Evolutionary conservation across 2,113 vertebrate species (phyloP), one percentile per base, ranked within the genome.

Genomic region (Sinocyclocheilus rhinocerous): DNA sequence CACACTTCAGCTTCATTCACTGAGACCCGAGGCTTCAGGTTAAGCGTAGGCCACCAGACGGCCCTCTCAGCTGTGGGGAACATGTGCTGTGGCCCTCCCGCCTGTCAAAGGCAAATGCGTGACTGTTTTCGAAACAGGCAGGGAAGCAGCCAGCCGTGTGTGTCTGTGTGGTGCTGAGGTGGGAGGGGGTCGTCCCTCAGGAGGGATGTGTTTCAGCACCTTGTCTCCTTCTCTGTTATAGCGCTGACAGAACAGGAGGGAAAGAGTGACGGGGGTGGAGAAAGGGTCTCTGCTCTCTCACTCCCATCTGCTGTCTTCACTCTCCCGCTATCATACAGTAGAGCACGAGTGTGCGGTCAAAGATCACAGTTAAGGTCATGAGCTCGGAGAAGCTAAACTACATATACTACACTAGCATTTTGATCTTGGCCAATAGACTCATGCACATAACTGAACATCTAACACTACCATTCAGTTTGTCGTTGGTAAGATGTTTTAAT

Each of bases 191-290:
- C 81, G 90, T 90, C 92, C 92, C 83, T 55, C 84, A 91, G 90
- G 90, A 90, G 87, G 20, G 77, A 2, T 76, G 13, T 75, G 88
- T 94, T 94, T 94, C 93, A 94, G 90, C 93, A 93, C 93, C 93
- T 93, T 91, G 92, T 93, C 93, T 92, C 39, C 16, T 79, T 91
- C 88, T 87, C 91, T 93, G 92, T 89, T 87, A 86, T 77, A 89
- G 91, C 85, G 93, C 84, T 94, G 95, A 95, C 92, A 93, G 92
- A 80, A 90, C 79, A 45, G 86, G 85, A 89, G 81, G 81, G 69
- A 87, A 75, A 26, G 18, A 88, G 78, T 79, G 65, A 73, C 39
- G n/a, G 73, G 76, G 79, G 81, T 83, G 83, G 86, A 86, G 81
- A 87, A 85, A 82, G 73, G 79, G 81, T 83, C 70, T 69, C 59